Evolutionary conservation across 2,113 vertebrate species (phyloP), one percentile per base, ranked within the genome.

Genomic region (Girardinichthys multiradiatus): DNA sequence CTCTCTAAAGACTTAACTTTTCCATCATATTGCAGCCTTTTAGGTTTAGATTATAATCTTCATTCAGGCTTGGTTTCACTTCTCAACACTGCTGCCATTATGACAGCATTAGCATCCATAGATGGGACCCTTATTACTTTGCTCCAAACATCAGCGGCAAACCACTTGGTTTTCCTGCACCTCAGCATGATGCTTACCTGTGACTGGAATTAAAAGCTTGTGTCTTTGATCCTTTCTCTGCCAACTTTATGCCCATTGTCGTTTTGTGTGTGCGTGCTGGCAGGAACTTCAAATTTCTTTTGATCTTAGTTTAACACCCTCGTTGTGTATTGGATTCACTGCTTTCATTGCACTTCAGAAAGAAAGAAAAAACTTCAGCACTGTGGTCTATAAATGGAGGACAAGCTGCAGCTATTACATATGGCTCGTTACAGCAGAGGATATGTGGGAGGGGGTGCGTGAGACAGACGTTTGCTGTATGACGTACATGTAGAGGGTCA

Each of bases 171-270:
- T 78, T 69, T 62, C 26, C 45, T 60, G 13, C 15, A 7, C 54
- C n/a, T 68, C 15, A 59, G 62, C 64, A 31, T 71, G 73, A 74
- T 48, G 64, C 69, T 75, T 58, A 68, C 61, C 24, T 0, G 73
- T 59, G 73, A 73, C 71, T 62, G 65, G 81, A 86, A 89, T 90
- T 86, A 90, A 84, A 85, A 75, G 42, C 64, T 66, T 24, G 57
- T 76, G 58, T 80, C 84, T 90, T 91, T 91, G 83, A 89, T 91
- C 88, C 82, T 81, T 81, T 82, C 66, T 77, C 77, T 64, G 59
- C 42, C 64, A 61, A 42, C 27, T 2, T 57, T 71, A 28, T 62
- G 67, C 9, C 45, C 81, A 68, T 82, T 84, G 84, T 82, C 64
- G 17, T 80, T 68, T 63, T 57, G 68, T 81, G 59, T 71, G 79